Conservation (phyloP, 2,113 vertebrate genomes). For the Colossoma macropomum region DNA sequence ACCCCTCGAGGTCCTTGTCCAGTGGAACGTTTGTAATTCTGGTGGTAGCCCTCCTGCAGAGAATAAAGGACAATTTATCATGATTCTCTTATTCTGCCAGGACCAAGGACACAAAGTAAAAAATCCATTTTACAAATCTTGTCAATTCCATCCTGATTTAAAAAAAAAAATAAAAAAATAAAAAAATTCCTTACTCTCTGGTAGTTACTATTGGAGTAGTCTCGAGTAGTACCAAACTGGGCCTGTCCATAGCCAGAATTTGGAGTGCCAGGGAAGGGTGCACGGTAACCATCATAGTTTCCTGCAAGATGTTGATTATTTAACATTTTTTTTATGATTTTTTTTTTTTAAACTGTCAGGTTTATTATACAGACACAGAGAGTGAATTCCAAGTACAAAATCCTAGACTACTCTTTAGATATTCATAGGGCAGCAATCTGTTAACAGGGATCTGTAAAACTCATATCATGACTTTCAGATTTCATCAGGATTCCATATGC, state of each 20-base stretch:
- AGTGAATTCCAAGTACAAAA: too few species aligned
- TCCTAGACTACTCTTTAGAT: too few species aligned
- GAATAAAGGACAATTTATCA: conserved; percentile 5
- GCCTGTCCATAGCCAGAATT: conserved; percentile 93
- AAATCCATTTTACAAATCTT: too few species aligned
- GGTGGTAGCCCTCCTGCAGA: conserved; percentile 93
- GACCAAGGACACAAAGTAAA: background rate
- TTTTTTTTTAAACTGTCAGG: background rate
- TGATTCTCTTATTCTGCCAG: background rate
- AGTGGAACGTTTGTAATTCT: conserved; percentile 95
- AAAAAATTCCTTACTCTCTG: conserved; percentile 83
- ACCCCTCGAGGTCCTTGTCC: conserved; percentile 93
- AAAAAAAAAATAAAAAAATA: background rate
- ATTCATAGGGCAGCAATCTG: too few species aligned
- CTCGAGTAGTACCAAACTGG: conserved; percentile 91
- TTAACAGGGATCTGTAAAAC: too few species aligned
- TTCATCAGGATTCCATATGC: too few species aligned
- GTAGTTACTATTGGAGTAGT: conserved; percentile 90
- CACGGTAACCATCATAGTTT: conserved; percentile 92
- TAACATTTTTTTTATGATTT: background rate
- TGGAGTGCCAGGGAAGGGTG: conserved; percentile 91
- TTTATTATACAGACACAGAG: too few species aligned
- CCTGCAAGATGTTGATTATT: conserved; percentile 73
- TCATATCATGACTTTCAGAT: too few species aligned
- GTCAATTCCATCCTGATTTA: background rate